These are phyloP conservation scores for Diachasmimorpha longicaudata DNA, from an alignment of 1,140 invertebrate species.

Conservation along the genomic window DNA sequence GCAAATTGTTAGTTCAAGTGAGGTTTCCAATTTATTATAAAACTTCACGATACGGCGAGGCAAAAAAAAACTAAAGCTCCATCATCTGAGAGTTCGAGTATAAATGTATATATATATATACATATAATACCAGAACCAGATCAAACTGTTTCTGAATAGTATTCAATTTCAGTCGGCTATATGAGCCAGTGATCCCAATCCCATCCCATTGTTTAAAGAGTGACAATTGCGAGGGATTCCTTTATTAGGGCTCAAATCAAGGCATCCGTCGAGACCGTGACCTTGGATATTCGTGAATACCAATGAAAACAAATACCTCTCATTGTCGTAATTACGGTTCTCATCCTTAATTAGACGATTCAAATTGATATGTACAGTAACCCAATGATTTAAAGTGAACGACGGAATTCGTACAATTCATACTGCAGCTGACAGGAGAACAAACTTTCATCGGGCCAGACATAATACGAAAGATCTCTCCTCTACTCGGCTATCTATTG, in stretches of 20 bases:
- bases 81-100: not conserved
- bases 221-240: not conserved
- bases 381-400: not conserved
- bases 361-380: conserved; percentile 1
- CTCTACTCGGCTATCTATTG: not conserved
- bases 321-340: not conserved
- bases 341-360: not conserved
- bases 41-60: not conserved
- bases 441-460: conserved; percentile 7
- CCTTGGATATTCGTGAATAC: not conserved
- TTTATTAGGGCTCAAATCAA: conserved; percentile 7
- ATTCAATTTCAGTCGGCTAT: too few relatives aligned
- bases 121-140: not conserved
- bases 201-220: not conserved
- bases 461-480: not conserved
- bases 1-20: too few relatives aligned
- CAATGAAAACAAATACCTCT: not conserved
- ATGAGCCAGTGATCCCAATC: not conserved
- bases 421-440: not conserved
- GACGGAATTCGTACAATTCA: not conserved
- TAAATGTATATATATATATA: too few relatives aligned
- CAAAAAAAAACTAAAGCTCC: not conserved
- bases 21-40: too few relatives aligned
- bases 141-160: not conserved
- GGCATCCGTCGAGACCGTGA: not conserved